Percentiles rank a stretch among this genome's conserved stretches.
Evolutionary conservation across 2,797 vertebrate genomes (phyloP).

Genomic region (Alectoris magna): DNA sequence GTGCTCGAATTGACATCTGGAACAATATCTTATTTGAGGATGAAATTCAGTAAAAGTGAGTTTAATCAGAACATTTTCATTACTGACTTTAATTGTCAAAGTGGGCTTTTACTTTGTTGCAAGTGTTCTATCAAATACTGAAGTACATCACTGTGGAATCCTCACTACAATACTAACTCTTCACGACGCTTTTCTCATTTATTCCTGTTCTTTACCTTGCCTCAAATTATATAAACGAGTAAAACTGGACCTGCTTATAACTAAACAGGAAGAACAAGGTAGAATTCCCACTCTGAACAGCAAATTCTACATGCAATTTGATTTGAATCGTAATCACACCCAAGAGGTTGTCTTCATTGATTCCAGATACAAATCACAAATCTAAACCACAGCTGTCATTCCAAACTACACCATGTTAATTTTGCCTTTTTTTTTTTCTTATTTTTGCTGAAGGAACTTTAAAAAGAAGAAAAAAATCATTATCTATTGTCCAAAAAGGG

Average conservation of each 20-base stretch:
- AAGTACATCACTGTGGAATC: not conserved
- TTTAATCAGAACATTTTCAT: not conserved
- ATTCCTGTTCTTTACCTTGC: not conserved
- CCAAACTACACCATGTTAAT: not conserved
- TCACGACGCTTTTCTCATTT: not conserved
- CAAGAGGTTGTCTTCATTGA: rapidly evolving
- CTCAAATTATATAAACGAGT: not conserved
- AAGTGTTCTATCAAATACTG: not conserved
- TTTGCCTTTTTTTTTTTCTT: not conserved
- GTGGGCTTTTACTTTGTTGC: not conserved
- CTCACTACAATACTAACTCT: not conserved
- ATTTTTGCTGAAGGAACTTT: not conserved
- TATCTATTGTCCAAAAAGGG: not conserved
- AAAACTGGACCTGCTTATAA: not conserved
- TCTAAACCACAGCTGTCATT: not conserved
- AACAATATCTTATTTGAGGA: not conserved
- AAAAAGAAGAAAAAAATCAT: not conserved
- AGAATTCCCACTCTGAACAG: not conserved
- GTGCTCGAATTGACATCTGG: not conserved
- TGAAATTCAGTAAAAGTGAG: not conserved
- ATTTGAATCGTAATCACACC: not conserved
- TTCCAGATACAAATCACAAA: not conserved
- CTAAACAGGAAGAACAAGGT: not conserved
- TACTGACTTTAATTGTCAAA: not conserved
- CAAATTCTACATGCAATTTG: not conserved